These are phyloP conservation scores for Orchestes rusci DNA, from an alignment of 2,888 invertebrate genomes.

Conservation along the genomic window DNA sequence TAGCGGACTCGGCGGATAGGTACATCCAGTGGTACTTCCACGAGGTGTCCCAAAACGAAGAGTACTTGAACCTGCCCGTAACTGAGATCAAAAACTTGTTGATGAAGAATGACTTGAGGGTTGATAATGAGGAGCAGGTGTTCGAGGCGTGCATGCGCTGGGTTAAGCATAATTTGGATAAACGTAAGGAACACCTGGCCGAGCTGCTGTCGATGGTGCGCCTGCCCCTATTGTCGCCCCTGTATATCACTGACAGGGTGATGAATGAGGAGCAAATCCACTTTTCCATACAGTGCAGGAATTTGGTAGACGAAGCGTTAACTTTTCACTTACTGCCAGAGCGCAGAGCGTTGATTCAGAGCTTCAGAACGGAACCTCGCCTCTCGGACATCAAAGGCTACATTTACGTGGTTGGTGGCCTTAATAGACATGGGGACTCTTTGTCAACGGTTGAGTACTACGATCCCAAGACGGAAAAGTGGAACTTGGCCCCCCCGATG, in stretches of 20 bases:
- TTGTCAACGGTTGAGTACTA: slow-evolving; percentile 79
- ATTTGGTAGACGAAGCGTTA: slow-evolving; percentile 79
- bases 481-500: slow-evolving; percentile 77
- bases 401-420: slow-evolving; percentile 80
- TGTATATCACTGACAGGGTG: slow-evolving; percentile 73
- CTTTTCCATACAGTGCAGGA: slow-evolving; percentile 73
- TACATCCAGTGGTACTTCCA: slow-evolving; percentile 75
- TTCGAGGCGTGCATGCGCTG: slow-evolving; percentile 80
- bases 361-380: slow-evolving; percentile 68
- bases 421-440: slow-evolving; percentile 76
- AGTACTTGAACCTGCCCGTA: slow-evolving; percentile 59
- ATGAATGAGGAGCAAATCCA: slow-evolving; percentile 71
- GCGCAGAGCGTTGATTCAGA: slow-evolving; percentile 65
- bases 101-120: slow-evolving; percentile 68
- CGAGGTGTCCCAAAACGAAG: slow-evolving; percentile 67
- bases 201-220: slow-evolving; percentile 68
- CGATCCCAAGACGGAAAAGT: slow-evolving; percentile 62
- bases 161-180: slow-evolving; percentile 58
- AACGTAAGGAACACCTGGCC: slow-evolving; percentile 54
- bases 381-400: slow-evolving; percentile 71
- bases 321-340: slow-evolving; percentile 86
- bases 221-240: slow-evolving; percentile 72
- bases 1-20: slow-evolving; percentile 69
- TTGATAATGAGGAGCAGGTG: slow-evolving; percentile 71
- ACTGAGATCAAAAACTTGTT: slow-evolving; percentile 63